Evolutionary conservation across 2,888 invertebrate genomes (phyloP).

Genomic region (Tetramorium bicarinatum): DNA sequence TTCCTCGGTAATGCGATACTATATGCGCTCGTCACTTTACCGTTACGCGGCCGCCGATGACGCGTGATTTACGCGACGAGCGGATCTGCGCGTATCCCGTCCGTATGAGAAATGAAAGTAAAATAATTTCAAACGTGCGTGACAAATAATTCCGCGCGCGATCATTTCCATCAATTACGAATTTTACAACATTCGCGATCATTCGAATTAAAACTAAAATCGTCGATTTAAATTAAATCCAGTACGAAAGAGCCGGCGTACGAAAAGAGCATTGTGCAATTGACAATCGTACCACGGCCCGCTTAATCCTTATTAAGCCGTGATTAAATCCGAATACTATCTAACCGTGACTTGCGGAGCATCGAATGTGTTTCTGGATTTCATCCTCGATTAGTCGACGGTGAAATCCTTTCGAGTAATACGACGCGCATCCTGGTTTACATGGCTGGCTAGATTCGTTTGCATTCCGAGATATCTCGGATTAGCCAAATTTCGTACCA

Average conservation of each 20-base stretch:
- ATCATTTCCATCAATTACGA: constrained; percentile 6
- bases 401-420: constrained; percentile 30
- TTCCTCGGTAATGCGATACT: constrained; percentile 50
- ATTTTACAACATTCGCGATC: constrained; percentile 49
- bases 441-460: constrained; percentile 62
- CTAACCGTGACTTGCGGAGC: constrained; percentile 29
- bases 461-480: constrained; percentile 73
- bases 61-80: background rate
- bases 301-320: constrained; percentile 69
- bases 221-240: constrained; percentile 65
- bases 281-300: constrained; percentile 35
- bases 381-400: constrained; percentile 70
- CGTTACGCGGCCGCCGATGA: background rate
- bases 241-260: background rate
- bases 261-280: constrained; percentile 64
- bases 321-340: constrained; percentile 61
- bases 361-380: constrained; percentile 53
- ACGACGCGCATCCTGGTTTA: constrained; percentile 36
- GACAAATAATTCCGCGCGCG: background rate
- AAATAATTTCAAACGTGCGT: constrained; percentile 18
- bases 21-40: background rate
- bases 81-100: background rate
- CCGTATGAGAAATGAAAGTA: constrained; percentile 20
- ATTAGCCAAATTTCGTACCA: constrained; percentile 79
- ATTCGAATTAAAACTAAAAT: constrained; percentile 63